These are phyloP conservation scores for Oryzias sinensis DNA, from an alignment of 2,797 vertebrate genomes.

Conservation along the genomic window DNA sequence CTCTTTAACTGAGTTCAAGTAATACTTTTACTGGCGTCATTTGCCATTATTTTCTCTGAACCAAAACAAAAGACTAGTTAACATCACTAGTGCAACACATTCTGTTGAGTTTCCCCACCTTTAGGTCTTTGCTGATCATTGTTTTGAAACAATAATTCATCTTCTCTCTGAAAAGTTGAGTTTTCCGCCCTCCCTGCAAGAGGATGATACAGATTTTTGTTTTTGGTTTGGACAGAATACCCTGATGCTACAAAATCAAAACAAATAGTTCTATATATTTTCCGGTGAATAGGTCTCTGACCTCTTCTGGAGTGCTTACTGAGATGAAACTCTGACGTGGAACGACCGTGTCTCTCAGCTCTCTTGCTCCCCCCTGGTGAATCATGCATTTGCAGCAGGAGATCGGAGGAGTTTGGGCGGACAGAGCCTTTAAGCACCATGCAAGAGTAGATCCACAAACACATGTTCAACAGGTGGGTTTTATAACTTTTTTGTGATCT, in stretches of 20 bases:
- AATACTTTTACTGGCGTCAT: not conserved
- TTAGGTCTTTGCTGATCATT: constrained; percentile 24
- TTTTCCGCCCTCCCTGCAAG: constrained; percentile 12
- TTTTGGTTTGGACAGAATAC: constrained; percentile 5
- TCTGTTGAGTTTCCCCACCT: constrained; percentile 37
- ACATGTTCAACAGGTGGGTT: not conserved
- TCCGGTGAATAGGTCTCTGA: constrained; percentile 15
- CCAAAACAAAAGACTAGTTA: not conserved
- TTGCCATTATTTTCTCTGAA: not conserved
- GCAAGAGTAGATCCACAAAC: not conserved
- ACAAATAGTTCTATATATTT: not conserved
- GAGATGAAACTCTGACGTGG: constrained; percentile 8
- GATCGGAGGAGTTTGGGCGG: constrained; percentile 40
- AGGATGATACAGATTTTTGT: not conserved
- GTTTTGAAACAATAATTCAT: not conserved
- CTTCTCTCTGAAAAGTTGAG: constrained; percentile 24
- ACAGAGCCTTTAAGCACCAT: constrained; percentile 45
- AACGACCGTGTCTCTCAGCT: constrained; percentile 8
- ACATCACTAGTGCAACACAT: not conserved
- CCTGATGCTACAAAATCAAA: not conserved
- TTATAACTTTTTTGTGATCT: not conserved
- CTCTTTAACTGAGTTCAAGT: not conserved
- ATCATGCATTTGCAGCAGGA: constrained; percentile 29
- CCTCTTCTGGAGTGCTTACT: constrained; percentile 37
- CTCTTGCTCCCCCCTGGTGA: constrained; percentile 41